Conservation (phyloP, 2,113 vertebrate genomes). For the Hirundichthys speculiger region DNA sequence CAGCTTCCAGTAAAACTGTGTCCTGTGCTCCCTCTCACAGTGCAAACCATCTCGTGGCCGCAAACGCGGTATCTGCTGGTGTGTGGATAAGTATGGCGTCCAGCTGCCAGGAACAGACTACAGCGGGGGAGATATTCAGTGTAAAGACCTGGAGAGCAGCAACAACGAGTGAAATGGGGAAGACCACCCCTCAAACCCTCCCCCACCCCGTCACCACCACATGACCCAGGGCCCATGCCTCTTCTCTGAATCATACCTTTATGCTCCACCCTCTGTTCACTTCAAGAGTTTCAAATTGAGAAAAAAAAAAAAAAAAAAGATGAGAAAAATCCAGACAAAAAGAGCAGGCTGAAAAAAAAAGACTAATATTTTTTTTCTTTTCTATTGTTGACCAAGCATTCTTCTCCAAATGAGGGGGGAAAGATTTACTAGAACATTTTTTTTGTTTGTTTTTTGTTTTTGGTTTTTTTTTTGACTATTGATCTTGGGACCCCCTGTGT, state of each 20-base stretch:
- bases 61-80: conserved; percentile 97
- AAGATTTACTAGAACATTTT: conserved; percentile 54
- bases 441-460: conserved; percentile 49
- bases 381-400: conserved; percentile 74
- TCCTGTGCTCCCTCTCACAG: conserved; percentile 69
- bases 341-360: conserved; percentile 70
- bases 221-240: conserved; percentile 78
- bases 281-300: conserved; percentile 63
- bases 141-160: conserved; percentile 93
- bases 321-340: conserved; percentile 52
- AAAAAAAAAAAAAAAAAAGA: conserved; percentile 24
- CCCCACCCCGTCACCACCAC: conserved; percentile 62
- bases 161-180: conserved; percentile 89
- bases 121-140: conserved; percentile 92
- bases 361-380: conserved; percentile 70
- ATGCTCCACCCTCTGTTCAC: conserved; percentile 75
- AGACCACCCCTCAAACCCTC: conserved; percentile 16
- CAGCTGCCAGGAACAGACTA: conserved; percentile 95
- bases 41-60: conserved; percentile 98
- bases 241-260: conserved; percentile 78
- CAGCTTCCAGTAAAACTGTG: not conserved
- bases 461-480: conserved; percentile 49
- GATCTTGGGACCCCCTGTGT: conserved; percentile 35
- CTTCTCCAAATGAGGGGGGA: conserved; percentile 66
- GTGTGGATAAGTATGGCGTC: conserved; percentile 96